Conservation (phyloP, 1,140 invertebrate genomes). For the Pseudachorutes palmiensis region DNA sequence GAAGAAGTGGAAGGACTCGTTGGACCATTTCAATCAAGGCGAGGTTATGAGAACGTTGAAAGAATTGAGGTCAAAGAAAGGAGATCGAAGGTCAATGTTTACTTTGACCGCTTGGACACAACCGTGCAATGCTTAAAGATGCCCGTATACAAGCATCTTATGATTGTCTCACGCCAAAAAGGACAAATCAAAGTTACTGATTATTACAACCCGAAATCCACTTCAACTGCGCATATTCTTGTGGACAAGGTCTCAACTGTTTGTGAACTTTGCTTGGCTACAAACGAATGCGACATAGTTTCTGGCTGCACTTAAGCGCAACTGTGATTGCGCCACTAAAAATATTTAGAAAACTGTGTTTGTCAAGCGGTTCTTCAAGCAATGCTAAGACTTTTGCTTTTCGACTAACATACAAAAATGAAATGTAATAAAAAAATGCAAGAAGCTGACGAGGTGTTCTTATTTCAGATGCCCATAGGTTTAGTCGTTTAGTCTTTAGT, state of each 20-base stretch:
- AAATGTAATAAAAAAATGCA: too few species aligned
- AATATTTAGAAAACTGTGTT: too few species aligned
- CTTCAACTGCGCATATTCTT: background rate
- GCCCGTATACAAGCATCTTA: background rate
- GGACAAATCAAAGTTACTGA: background rate
- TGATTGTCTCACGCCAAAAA: background rate
- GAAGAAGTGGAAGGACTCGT: slow-evolving; percentile 20
- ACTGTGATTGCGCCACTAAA: too few species aligned
- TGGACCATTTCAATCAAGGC: slow-evolving; percentile 38
- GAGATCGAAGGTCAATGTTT: background rate
- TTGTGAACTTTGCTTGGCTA: background rate
- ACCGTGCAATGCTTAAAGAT: background rate
- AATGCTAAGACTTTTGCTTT: too few species aligned
- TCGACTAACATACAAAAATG: too few species aligned
- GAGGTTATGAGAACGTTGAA: slow-evolving; percentile 41
- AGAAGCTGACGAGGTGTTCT: too few species aligned
- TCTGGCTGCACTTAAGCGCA: background rate
- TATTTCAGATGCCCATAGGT: too few species aligned
- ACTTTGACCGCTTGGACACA: background rate
- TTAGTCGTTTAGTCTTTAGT: too few species aligned
- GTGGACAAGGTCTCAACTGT: background rate
- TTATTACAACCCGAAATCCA: slow-evolving; percentile 6
- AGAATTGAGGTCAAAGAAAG: background rate
- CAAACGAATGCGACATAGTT: background rate
- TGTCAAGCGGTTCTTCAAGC: too few species aligned